These are phyloP conservation scores for Dexiosoma caninum DNA, from an alignment of 2,888 invertebrate genomes.

Conservation along the genomic window DNA sequence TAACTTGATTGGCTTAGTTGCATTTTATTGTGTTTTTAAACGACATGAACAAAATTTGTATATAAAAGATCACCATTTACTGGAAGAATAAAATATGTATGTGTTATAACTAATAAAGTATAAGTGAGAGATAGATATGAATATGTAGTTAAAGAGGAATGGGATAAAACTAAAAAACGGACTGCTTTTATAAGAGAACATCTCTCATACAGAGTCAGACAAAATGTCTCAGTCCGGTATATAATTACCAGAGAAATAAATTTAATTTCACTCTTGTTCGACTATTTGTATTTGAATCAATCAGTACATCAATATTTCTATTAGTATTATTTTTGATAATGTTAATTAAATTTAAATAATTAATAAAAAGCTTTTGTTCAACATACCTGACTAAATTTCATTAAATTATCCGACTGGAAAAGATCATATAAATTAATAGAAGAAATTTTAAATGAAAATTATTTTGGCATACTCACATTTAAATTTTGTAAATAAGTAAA, in stretches of 20 bases:
- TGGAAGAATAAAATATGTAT: conserved; percentile 27
- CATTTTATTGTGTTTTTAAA: conserved; percentile 56
- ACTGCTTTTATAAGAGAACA: no score
- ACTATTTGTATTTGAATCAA: no score
- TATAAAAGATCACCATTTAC: conserved; percentile 3
- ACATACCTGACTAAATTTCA: conserved; percentile 74
- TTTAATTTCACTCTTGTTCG: no score
- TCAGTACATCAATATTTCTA: no score
- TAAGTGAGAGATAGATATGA: no score
- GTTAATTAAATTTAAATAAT: no score
- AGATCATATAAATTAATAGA: neutral
- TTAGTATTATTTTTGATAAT: no score
- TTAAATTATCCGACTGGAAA: conserved; percentile 72
- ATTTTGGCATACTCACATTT: conserved; percentile 68
- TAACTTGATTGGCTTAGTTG: conserved; percentile 49
- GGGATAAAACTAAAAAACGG: neutral
- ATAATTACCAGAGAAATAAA: no score
- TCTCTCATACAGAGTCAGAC: no score
- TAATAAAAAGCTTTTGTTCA: neutral
- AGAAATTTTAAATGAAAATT: neutral
- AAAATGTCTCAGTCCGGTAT: no score
- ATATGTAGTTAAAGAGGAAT: no score
- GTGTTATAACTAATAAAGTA: no score
- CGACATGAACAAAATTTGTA: conserved; percentile 54
- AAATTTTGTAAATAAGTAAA: conserved; percentile 72